Evolutionary conservation across 1,140 invertebrate species (phyloP).

Genomic region (Sipha flava): DNA sequence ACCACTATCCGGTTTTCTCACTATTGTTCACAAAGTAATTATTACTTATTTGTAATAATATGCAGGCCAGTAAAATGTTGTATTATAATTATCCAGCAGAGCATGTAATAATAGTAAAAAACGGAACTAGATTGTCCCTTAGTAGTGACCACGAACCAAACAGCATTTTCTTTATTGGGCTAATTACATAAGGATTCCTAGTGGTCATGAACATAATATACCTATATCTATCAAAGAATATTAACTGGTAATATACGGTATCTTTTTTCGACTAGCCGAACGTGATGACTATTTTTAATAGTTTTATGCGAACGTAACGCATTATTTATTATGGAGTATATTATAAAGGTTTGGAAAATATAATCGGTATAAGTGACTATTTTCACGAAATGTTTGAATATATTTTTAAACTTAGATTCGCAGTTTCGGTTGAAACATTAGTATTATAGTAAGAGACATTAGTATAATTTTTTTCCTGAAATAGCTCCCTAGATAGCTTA

Average conservation of each 20-base stretch:
- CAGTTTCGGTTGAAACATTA: neutral
- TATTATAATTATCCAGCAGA: constrained; percentile 5
- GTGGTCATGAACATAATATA: too few relatives aligned
- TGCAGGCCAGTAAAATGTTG: neutral
- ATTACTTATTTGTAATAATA: constrained; percentile 7
- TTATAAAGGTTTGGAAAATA: too few relatives aligned
- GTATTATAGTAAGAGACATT: neutral
- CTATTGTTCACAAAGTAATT: constrained; percentile 20
- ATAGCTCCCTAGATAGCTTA: neutral
- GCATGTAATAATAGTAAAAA: neutral
- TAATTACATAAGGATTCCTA: neutral
- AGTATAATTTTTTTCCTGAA: neutral
- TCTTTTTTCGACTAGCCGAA: too few relatives aligned
- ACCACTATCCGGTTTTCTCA: neutral
- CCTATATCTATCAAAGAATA: too few relatives aligned
- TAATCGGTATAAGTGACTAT: too few relatives aligned
- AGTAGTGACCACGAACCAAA: neutral
- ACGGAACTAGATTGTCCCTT: neutral
- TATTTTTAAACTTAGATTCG: too few relatives aligned
- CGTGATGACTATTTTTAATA: too few relatives aligned
- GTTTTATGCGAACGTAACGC: too few relatives aligned
- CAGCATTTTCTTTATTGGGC: neutral
- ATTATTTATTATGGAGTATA: too few relatives aligned
- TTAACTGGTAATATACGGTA: too few relatives aligned
- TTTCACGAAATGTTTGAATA: too few relatives aligned